phyloP scores from a whole-genome alignment of 2,888 invertebrate species.

The Agriotes lineatus region DNA sequence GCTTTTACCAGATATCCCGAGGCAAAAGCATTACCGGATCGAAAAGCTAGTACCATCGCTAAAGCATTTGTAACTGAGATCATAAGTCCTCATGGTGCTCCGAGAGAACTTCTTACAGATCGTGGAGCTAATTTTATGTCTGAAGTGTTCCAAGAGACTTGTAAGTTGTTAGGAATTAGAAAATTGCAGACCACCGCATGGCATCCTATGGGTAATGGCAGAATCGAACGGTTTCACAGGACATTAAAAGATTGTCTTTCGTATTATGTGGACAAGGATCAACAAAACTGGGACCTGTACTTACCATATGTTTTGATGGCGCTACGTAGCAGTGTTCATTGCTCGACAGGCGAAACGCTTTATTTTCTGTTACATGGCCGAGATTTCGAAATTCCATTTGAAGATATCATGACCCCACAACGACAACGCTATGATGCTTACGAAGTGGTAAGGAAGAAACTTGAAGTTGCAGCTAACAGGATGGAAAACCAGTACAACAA shows the following conservation, averaged over 20 bases:
- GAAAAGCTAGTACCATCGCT: conserved; percentile 51
- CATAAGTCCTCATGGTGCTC: conserved; percentile 51
- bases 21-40: conserved; percentile 53
- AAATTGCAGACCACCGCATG: conserved; percentile 53
- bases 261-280: too few species aligned
- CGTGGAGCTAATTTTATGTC: conserved; percentile 52
- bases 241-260: too few species aligned
- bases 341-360: conserved; percentile 46
- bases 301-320: conserved; percentile 52
- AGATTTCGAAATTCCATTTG: conserved; percentile 47
- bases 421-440: conserved; percentile 35
- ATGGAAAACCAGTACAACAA: conserved; percentile 23
- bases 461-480: conserved; percentile 14
- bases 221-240: too few species aligned
- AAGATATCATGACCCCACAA: conserved; percentile 36
- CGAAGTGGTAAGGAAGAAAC: neutral
- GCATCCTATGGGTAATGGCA: conserved; percentile 51
- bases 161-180: conserved; percentile 48
- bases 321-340: conserved; percentile 43
- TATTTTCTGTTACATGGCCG: conserved; percentile 49
- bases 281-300: conserved; percentile 55
- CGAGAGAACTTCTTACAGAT: conserved; percentile 53
- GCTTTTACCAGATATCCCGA: conserved; percentile 52
- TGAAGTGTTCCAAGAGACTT: conserved; percentile 50
- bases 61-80: conserved; percentile 49